Conservation (phyloP, 2,888 invertebrate genomes). For the Cartodere bifasciata region DNA sequence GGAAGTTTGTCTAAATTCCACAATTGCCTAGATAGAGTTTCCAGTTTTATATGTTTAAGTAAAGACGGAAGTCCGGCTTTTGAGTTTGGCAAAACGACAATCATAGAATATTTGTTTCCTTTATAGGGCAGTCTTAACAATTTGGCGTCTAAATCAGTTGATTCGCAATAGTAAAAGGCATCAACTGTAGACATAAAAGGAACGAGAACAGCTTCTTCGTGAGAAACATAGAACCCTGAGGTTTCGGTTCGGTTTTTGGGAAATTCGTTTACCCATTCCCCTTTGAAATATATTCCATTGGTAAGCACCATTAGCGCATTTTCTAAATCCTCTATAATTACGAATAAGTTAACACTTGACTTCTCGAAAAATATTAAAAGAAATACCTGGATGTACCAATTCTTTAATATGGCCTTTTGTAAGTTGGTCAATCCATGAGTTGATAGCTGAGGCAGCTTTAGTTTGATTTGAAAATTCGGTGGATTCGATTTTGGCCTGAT, state of each 20-base stretch:
- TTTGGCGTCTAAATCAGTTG: constrained; percentile 50
- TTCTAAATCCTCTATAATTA: constrained; percentile 44
- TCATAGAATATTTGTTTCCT: constrained; percentile 62
- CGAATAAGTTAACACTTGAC: not conserved
- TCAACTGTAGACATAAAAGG: constrained; percentile 59
- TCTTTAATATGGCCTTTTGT: constrained; percentile 63
- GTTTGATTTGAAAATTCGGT: constrained; percentile 49
- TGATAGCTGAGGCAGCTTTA: constrained; percentile 50
- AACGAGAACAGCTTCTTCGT: constrained; percentile 36
- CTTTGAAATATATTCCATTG: constrained; percentile 72
- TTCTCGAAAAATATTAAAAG: constrained; percentile 3
- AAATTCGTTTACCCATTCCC: constrained; percentile 63
- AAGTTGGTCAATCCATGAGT: constrained; percentile 64
- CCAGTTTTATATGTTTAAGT: constrained; percentile 43
- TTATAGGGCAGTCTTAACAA: constrained; percentile 62
- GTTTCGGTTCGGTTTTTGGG: constrained; percentile 44
- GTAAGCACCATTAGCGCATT: constrained; percentile 51
- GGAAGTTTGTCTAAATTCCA: constrained; percentile 44
- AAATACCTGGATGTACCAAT: constrained; percentile 47
- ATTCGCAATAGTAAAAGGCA: constrained; percentile 51
- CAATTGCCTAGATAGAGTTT: constrained; percentile 42
- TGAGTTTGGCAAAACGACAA: constrained; percentile 55
- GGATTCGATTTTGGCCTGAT: constrained; percentile 50
- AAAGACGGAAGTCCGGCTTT: constrained; percentile 48
- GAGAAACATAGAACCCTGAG: constrained; percentile 47